Evolutionary conservation across 2,888 invertebrate species (phyloP).

Genomic region (Hipparchia semele): DNA sequence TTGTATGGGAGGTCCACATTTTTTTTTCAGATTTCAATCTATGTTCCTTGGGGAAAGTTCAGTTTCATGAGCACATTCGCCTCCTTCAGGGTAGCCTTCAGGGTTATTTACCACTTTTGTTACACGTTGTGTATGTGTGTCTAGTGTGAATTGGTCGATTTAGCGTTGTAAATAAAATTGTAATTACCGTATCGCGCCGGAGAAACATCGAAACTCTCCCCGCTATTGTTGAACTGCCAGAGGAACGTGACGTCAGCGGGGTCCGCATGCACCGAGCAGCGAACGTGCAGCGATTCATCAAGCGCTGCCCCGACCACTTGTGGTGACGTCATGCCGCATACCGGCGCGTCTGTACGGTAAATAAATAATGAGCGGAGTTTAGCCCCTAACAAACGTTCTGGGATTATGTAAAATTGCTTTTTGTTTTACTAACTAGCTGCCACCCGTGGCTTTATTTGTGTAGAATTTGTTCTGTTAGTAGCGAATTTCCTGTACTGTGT

Average conservation of each 20-base stretch:
- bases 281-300: conserved; percentile 91
- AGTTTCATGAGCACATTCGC: no score
- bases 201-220: conserved; percentile 92
- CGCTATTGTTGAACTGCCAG: conserved; percentile 96
- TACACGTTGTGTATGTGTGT: no score
- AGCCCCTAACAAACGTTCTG: conserved; percentile 19
- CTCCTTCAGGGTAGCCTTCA: no score
- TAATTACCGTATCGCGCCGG: conserved; percentile 83
- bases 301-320: conserved; percentile 93
- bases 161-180: background rate
- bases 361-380: conserved; percentile 20
- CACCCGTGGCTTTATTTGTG: conserved; percentile 6
- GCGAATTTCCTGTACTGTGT: background rate
- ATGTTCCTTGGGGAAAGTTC: no score
- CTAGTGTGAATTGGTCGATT: no score
- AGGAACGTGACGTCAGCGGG: conserved; percentile 92
- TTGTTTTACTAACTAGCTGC: conserved; percentile 17
- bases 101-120: no score
- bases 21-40: no score
- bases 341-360: conserved; percentile 86
- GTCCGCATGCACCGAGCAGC: conserved; percentile 93
- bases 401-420: conserved; percentile 21
- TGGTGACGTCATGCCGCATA: conserved; percentile 88
- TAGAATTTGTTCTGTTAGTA: background rate
- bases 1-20: no score